Conservation (phyloP, 2,888 invertebrate genomes). For the Xestia rhomboidea region DNA sequence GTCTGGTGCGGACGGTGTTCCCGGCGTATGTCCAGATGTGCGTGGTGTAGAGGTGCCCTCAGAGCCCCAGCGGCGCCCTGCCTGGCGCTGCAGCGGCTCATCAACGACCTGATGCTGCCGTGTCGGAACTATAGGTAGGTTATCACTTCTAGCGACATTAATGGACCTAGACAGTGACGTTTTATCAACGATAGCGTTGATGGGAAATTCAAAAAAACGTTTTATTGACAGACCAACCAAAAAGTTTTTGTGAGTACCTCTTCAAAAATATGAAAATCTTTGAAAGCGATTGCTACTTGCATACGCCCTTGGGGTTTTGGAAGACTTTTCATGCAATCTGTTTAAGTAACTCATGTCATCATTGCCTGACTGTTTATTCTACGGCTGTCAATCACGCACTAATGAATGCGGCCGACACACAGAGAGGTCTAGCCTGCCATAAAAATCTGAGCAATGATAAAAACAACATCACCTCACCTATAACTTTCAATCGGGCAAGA, state of each 20-base stretch:
- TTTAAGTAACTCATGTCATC: neutral
- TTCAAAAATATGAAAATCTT: neutral
- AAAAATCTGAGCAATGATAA: neutral
- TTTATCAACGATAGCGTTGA: no score
- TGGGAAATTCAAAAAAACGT: neutral
- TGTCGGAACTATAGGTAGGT: slow-evolving; percentile 87
- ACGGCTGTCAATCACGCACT: neutral
- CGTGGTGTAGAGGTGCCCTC: slow-evolving; percentile 85
- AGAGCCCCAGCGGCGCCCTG: slow-evolving; percentile 84
- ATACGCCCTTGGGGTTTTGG: neutral
- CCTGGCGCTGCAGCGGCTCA: slow-evolving; percentile 84
- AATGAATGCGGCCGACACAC: no score
- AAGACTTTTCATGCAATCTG: neutral
- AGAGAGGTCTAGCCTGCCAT: neutral
- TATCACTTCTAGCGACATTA: neutral
- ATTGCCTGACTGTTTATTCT: neutral
- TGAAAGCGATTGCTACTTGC: neutral
- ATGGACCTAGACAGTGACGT: neutral
- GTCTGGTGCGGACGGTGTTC: slow-evolving; percentile 87
- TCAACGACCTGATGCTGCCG: slow-evolving; percentile 87
- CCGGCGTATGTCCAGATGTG: slow-evolving; percentile 84
- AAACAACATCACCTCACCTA: neutral
- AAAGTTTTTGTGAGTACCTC: neutral
- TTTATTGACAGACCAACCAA: neutral
- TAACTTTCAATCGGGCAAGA: neutral